Base-by-base conservation (phyloP, 2,797 vertebrate species). In the Betta splendens region DNA sequence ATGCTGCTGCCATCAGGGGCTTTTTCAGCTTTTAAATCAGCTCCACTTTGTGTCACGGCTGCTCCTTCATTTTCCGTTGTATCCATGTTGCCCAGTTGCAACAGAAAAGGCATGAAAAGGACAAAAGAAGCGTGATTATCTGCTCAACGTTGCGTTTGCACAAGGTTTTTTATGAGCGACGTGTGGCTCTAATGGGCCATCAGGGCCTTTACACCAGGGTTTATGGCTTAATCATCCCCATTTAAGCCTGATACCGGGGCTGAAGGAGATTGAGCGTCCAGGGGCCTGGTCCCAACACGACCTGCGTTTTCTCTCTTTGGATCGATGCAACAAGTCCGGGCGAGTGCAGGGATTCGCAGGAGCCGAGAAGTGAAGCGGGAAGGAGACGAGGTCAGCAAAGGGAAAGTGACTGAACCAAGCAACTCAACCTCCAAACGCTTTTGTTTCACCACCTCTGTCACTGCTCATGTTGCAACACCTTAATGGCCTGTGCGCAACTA, bases 281-380 rank as follows among this genome's bases (percentile, higher is more conserved):
- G 32, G 7, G n/a, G 32, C 5, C n/a, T 60, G 79, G 60, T n/a
- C 10, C 54, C 35, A 45, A 25, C 7, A 38, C 7, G 9, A 15
- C n/a, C 36, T 3, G 28, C 38, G n/a, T 35, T 2, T n/a, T 28
- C 16, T 28, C 22, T n/a, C 22, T 29, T 9, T 32, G 31, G 13
- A 7, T 32, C 12, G 52, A 69, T 28, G 55, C 52, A 53, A 64
- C 84, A 78, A 75, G 84, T 70, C 66, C 10, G 1, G 54, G 23
- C 82, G 28, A 48, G 77, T 75, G 50, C 15, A 48, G 13, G 53
- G 26, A 43, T 22, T 42, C 32, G 1, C 42, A 52, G 63, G 48
- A 72, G n/a, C n/a, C n/a, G n/a, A 73, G 48, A 40, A 43, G n/a
- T 37, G 50, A 23, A n/a, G 31, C 31, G 5, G 31, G 11, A 35